phyloP scores from a whole-genome alignment of 2,113 vertebrate species.

The Gymnogyps californianus region DNA sequence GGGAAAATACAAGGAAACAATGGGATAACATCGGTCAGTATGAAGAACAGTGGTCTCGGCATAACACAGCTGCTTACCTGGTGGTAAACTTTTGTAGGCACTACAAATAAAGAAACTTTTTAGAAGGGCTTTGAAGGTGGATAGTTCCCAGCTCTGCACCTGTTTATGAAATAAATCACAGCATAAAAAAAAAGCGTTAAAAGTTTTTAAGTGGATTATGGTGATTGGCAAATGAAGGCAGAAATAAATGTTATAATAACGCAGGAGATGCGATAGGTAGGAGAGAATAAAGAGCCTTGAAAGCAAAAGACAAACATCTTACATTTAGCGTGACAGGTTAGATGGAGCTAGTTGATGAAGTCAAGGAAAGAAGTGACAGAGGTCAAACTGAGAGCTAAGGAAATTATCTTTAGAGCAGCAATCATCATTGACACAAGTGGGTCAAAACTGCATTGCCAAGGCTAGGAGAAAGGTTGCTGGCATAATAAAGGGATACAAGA shows the following conservation, averaged over 20 bases:
- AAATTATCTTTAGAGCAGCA: not conserved
- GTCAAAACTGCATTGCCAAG: not conserved
- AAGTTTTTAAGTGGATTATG: not conserved
- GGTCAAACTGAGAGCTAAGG: not conserved
- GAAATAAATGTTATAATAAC: not conserved
- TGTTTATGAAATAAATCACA: not conserved
- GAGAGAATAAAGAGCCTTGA: not conserved
- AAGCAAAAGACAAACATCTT: not conserved
- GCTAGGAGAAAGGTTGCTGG: not conserved
- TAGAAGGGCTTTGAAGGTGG: not conserved
- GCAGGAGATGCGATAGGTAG: not conserved
- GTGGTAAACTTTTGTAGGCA: not conserved
- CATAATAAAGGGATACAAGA: not conserved
- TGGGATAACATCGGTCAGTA: not conserved
- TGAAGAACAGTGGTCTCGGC: not conserved
- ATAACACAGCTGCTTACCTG: not conserved
- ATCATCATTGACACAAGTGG: not conserved
- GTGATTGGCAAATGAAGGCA: not conserved
- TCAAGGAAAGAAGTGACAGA: not conserved
- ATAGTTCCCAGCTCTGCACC: not conserved
- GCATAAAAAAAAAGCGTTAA: not conserved
- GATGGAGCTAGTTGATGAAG: not conserved
- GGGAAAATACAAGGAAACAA: not conserved
- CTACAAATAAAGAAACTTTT: not conserved
- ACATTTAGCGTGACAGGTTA: not conserved